Evolutionary conservation across 64 coral and sea anemone genomes (phyloP).

Genomic region (Astreopora myriophthalma): DNA sequence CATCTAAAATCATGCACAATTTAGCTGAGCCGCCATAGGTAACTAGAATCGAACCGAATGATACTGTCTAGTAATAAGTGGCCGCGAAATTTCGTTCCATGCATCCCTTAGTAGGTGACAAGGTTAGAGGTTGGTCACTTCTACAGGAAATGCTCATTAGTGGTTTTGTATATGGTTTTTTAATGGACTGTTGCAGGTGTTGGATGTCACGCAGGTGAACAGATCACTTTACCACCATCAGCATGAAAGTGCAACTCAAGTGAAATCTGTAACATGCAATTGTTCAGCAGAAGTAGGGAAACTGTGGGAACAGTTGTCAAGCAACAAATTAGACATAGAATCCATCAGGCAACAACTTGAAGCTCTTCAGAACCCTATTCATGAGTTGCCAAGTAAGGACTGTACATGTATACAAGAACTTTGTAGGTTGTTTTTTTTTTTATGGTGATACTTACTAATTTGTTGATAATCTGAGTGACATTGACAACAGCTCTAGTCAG

Average conservation of each 20-base stretch:
- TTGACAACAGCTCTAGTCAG: no score
- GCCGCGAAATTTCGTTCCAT: no score
- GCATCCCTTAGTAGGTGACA: no score
- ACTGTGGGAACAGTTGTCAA: constrained; percentile 20
- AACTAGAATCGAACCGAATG: no score
- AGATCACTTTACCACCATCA: neutral
- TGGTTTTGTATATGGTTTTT: neutral
- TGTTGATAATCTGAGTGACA: no score
- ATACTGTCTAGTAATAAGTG: no score
- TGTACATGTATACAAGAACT: neutral
- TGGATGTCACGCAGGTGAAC: neutral
- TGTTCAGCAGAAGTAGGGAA: constrained; percentile 2
- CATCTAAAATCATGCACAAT: no score
- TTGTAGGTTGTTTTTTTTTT: neutral
- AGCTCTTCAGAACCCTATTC: neutral
- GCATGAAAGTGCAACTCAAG: neutral
- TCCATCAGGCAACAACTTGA: neutral
- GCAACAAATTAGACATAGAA: neutral
- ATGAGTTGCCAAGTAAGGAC: neutral
- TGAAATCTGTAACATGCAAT: neutral
- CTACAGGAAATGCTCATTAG: neutral
- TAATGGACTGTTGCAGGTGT: neutral
- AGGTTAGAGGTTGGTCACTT: neutral
- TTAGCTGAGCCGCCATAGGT: no score
- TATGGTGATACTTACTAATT: neutral